phyloP scores from a whole-genome alignment of 2,888 invertebrate species.

The Sepiola atlantica region DNA sequence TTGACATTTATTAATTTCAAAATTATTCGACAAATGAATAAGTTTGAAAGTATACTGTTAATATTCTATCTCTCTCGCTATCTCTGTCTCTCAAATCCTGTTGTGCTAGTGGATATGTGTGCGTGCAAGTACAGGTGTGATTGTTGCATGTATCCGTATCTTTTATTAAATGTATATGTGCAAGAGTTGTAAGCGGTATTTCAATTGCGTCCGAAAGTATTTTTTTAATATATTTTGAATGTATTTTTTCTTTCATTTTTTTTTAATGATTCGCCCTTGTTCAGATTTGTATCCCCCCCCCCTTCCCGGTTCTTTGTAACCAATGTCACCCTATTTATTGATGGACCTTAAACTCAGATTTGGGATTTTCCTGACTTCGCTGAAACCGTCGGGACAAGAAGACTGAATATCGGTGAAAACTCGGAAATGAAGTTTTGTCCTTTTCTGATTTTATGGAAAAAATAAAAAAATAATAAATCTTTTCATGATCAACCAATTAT shows the following conservation, averaged over 20 bases:
- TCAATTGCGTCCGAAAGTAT: not conserved
- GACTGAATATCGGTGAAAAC: not conserved
- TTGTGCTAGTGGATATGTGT: no score
- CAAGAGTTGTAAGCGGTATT: not conserved
- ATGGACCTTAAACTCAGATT: not conserved
- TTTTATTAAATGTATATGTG: not conserved
- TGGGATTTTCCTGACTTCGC: not conserved
- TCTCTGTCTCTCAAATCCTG: no score
- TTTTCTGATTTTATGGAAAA: not conserved
- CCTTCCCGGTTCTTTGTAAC: not conserved
- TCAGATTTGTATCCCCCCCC: not conserved
- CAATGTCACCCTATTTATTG: not conserved
- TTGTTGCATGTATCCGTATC: not conserved
- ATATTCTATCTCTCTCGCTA: not conserved
- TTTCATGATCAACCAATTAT: not conserved
- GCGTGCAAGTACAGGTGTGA: no score
- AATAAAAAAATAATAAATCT: not conserved
- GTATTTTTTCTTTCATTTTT: not conserved
- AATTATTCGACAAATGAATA: not conserved
- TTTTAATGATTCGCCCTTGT: not conserved
- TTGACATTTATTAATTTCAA: not conserved
- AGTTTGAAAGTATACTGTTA: not conserved
- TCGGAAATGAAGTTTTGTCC: not conserved
- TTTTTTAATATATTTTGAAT: not conserved
- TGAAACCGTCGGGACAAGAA: not conserved